Evolutionary conservation across 2,113 vertebrate species (phyloP), one percentile per base, ranked within the genome.

Genomic region (Plectropomus leopardus): DNA sequence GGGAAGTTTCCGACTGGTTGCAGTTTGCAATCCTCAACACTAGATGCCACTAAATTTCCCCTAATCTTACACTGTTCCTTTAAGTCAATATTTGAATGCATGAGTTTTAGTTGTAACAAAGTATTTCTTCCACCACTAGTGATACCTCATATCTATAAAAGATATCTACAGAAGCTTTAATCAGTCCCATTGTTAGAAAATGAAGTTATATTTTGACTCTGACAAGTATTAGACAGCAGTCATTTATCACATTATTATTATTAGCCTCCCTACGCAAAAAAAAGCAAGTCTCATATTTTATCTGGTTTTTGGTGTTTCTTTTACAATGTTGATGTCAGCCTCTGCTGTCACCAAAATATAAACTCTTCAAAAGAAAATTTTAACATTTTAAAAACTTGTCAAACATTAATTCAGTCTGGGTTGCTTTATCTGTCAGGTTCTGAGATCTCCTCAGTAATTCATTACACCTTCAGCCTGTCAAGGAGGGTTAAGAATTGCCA

Each of bases 391-490:
- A 71, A 71, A 79, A 63, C 40, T 24, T 2, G 2, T 3, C 7
- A 30, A 36, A 14, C 64, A 78, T 84, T 71, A 81, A 81, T 76
- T 83, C 80, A 77, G 69, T 24, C 1, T 1, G 58, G 64, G 32
- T 71, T 82, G 19, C 78, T 81, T 83, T 63, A 83, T 83, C 78
- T 72, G 70, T 78, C 76, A 78, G 32, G 21, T 76, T 67, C 54
- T 61, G 76, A 68, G 65, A 74, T 74, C 72, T 47, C 30, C 81
- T 64, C 67, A n/a, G 63, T 79, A 63, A 82, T 82, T 86, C 59
- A 83, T 86, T 86, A 66, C 68, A 67, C 81, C 73, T 64, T 72
- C 51, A 10, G 53, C 63, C 70, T 80, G 85, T 83, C 78, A 64
- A 21, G 69, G 21, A 67, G 55, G 69, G 69, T 80, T 73, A 80